Conservation (phyloP, 2,113 vertebrate species). For the Myanophis thanlyinensis region DNA sequence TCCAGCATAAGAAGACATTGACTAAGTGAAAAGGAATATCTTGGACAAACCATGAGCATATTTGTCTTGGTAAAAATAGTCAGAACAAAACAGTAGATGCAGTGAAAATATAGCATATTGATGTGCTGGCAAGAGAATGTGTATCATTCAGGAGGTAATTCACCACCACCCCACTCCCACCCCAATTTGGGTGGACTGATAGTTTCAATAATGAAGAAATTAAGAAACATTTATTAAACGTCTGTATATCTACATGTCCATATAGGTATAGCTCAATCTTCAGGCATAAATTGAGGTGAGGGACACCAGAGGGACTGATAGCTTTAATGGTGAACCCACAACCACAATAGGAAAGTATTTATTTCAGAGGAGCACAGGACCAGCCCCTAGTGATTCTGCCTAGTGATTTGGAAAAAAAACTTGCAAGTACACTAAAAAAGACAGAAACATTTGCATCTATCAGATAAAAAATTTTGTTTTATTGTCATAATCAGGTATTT, state of each 20-base stretch:
- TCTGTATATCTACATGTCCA: not conserved
- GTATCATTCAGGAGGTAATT: not conserved
- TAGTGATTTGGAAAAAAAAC: not conserved
- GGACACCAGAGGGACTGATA: too few species aligned
- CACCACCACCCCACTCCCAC: not conserved
- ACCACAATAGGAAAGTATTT: not conserved
- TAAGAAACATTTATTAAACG: not conserved
- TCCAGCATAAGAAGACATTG: not conserved
- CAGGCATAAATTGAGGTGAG: not conserved
- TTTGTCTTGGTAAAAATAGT: not conserved
- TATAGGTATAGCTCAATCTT: not conserved
- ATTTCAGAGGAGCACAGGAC: not conserved
- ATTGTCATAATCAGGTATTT: not conserved
- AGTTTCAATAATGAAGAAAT: not conserved
- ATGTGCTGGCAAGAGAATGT: not conserved
- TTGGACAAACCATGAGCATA: not conserved
- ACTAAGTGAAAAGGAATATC: not conserved
- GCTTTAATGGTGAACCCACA: not conserved
- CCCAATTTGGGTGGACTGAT: not conserved
- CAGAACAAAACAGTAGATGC: not conserved
- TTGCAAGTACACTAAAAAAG: not conserved
- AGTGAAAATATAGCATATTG: not conserved
- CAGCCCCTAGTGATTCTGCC: not conserved
- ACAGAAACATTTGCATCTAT: not conserved
- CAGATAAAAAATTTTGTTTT: not conserved